phyloP scores from a whole-genome alignment of 2,888 invertebrate species.

The Meiosimyza decipiens region DNA sequence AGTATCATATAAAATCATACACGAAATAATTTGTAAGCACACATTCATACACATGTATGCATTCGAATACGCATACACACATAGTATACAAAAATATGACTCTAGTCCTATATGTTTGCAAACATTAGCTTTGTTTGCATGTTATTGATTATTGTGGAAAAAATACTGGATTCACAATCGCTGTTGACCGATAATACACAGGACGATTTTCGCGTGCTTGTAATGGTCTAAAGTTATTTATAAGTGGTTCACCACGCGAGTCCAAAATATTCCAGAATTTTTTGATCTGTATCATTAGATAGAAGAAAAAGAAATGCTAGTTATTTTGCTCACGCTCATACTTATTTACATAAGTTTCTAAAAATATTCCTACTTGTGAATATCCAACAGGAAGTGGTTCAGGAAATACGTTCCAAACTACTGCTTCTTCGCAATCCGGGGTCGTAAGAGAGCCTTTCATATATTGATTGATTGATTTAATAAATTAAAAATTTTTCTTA shows the following conservation, averaged over 20 bases:
- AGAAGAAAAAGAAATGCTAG: not conserved
- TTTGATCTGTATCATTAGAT: slow-evolving; percentile 35
- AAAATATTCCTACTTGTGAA: slow-evolving; percentile 30
- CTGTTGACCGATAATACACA: slow-evolving; percentile 37
- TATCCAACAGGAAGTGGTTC: slow-evolving; percentile 42
- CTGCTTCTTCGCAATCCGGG: slow-evolving; percentile 47
- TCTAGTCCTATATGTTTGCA: no score
- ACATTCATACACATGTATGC: no score
- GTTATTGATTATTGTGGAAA: not conserved
- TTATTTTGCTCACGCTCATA: not conserved
- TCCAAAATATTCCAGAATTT: slow-evolving; percentile 46
- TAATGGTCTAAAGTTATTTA: slow-evolving; percentile 47
- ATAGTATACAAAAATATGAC: no score
- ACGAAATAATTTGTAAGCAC: no score
- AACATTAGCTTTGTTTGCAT: no score
- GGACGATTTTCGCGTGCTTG: slow-evolving; percentile 43
- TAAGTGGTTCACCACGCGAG: slow-evolving; percentile 31
- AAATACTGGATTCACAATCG: not conserved
- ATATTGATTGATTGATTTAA: not conserved
- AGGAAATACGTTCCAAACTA: slow-evolving; percentile 47
- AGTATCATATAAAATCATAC: no score
- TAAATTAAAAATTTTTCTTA: not conserved
- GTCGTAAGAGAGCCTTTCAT: slow-evolving; percentile 47
- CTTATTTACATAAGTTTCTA: not conserved
- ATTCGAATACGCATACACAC: no score